phyloP scores from a whole-genome alignment of 2,888 invertebrate species.

The Dendrolimus houi region DNA sequence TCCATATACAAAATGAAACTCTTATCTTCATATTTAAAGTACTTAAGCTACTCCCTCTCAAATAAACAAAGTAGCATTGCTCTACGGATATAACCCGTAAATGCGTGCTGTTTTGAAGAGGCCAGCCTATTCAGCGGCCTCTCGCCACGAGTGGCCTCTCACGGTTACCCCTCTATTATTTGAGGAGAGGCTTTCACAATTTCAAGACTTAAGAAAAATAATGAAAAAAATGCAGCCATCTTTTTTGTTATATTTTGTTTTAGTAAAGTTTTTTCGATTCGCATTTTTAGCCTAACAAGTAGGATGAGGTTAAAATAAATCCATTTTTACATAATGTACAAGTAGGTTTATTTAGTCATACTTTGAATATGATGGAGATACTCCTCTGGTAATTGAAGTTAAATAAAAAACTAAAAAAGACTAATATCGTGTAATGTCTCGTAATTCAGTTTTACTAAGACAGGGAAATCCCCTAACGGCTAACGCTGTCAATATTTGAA shows the following conservation, averaged over 20 bases:
- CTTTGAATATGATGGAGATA: too few relatives aligned
- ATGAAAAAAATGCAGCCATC: constrained; percentile 25
- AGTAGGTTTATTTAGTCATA: too few relatives aligned
- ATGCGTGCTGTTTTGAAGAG: constrained; percentile 36
- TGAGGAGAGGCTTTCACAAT: constrained; percentile 44
- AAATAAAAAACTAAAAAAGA: too few relatives aligned
- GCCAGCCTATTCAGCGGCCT: constrained; percentile 37
- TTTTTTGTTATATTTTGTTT: constrained; percentile 17
- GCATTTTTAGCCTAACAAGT: too few relatives aligned
- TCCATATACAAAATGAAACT: too few relatives aligned
- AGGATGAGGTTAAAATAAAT: too few relatives aligned
- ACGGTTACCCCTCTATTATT: constrained; percentile 43
- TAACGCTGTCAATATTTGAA: too few relatives aligned
- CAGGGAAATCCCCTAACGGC: too few relatives aligned
- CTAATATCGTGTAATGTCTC: too few relatives aligned
- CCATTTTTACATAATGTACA: too few relatives aligned
- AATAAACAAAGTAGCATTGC: neutral
- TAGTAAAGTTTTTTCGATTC: neutral
- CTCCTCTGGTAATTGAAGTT: too few relatives aligned
- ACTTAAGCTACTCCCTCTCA: neutral
- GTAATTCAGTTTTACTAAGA: too few relatives aligned
- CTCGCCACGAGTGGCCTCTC: constrained; percentile 28
- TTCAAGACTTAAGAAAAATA: constrained; percentile 35
- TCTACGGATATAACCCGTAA: constrained; percentile 29
- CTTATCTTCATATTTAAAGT: neutral